Base-by-base conservation (phyloP, 2,888 invertebrate species). In the Mycalesis mineus region DNA sequence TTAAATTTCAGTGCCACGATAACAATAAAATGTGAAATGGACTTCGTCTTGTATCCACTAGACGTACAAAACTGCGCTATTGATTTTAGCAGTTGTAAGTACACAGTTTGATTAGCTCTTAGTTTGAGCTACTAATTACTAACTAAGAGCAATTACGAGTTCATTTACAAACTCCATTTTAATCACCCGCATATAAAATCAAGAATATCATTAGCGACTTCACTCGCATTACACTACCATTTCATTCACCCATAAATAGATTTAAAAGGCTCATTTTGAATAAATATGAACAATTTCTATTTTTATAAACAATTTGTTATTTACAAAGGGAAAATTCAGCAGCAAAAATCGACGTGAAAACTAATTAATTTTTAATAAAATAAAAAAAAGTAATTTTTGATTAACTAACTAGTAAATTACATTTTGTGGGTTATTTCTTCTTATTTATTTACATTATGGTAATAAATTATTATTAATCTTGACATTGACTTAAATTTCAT, bases 51-150 rank as follows among this genome's bases (percentile, higher is more conserved):
- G 60, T 92, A 92, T 70, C 92, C 92, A 14, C 74, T 92, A 67
- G 92, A 92, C 71, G 92, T 92, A 41, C 92, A 92, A 74, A 91
- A 91, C 68, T 92, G 92, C 76, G 90, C 90, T 57, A 91, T 92
- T 69, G 92, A 92, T 75, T 92, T 92, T 72, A 92, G 92, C 76
- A 92, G 92, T 74, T 92, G 92, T 92, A 82, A 91, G 92, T 91
- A 76, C 22, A 8, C n/a, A 33, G 15, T 41, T 47, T 56, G 8
- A 49, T 52, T 42, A 56, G 45, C 37, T 2, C 31, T 37, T 45
- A 33, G 33, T 33, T 47, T 47, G 31, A 33, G 31, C 36, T 22
- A 28, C 37, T 49, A 37, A 37, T n/a, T n/a, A 33, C 36, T 7
- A 28, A 13, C 13, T 29, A 31, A 2, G 33, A 22, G 22, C 22